Evolutionary conservation across 2,113 vertebrate species (phyloP).

Genomic region (Dipodomys merriami): DNA sequence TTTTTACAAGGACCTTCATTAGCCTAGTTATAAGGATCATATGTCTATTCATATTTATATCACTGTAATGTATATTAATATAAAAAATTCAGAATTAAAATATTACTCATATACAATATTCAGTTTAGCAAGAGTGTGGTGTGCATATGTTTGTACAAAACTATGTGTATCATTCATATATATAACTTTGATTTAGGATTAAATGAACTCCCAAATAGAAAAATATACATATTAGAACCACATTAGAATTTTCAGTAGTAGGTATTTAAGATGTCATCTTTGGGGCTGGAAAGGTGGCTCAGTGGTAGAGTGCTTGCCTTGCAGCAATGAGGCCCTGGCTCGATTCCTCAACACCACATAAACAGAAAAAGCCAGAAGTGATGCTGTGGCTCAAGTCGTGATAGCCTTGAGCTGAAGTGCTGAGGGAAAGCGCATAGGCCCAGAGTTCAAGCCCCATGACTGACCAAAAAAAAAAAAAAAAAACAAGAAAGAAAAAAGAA

Average conservation of each 20-base stretch:
- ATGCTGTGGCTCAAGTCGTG: too few relatives aligned
- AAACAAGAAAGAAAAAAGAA: too few relatives aligned
- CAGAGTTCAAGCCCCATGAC: too few relatives aligned
- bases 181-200: slow-evolving; percentile 28
- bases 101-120: background rate
- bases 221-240: background rate
- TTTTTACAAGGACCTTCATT: background rate
- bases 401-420: too few relatives aligned
- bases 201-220: background rate
- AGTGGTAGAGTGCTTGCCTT: too few relatives aligned
- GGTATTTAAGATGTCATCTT: background rate
- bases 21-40: background rate
- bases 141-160: background rate
- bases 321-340: too few relatives aligned
- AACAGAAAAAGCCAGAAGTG: too few relatives aligned
- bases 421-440: too few relatives aligned
- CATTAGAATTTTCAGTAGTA: background rate
- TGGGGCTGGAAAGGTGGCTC: background rate
- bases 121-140: background rate
- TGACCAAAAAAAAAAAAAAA: too few relatives aligned
- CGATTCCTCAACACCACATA: too few relatives aligned
- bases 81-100: slow-evolving; percentile 30
- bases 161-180: background rate
- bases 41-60: slow-evolving; percentile 1
- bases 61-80: background rate